Evolutionary conservation across 2,113 vertebrate species (phyloP).

Genomic region (Trinectes maculatus): DNA sequence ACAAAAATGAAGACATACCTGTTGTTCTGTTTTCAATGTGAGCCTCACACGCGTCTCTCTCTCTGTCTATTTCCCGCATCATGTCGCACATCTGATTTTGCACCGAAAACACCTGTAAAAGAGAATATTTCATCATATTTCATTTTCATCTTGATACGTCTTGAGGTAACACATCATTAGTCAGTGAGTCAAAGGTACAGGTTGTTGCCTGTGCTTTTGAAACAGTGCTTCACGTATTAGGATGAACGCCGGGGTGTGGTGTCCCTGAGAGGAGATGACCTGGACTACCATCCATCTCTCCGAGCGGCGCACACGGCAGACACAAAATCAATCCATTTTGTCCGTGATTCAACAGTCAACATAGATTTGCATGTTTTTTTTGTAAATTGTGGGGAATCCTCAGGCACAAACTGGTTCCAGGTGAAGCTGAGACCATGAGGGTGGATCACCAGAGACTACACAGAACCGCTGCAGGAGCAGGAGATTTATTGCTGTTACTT

Average conservation of each 20-base stretch:
- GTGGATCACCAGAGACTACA: slow-evolving; percentile 21
- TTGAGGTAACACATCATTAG: neutral
- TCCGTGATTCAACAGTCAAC: neutral
- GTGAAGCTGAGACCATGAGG: slow-evolving; percentile 6
- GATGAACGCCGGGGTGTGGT: neutral
- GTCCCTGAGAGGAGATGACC: slow-evolving; percentile 9
- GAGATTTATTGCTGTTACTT: slow-evolving; percentile 59
- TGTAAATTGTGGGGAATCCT: neutral
- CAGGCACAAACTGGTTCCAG: neutral
- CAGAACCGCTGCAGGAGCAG: slow-evolving; percentile 5
- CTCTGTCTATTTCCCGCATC: slow-evolving; percentile 60
- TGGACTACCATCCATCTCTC: slow-evolving; percentile 11
- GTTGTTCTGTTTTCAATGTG: slow-evolving; percentile 69
- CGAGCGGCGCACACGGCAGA: neutral
- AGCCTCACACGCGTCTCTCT: slow-evolving; percentile 58
- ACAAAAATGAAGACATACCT: slow-evolving; percentile 54
- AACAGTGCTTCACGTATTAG: neutral
- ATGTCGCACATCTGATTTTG: slow-evolving; percentile 73
- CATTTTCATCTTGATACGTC: neutral
- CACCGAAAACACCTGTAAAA: slow-evolving; percentile 61
- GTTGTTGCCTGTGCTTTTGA: neutral
- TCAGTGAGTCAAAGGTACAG: neutral
- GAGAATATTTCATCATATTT: slow-evolving; percentile 17
- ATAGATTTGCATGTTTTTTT: slow-evolving; percentile 18
- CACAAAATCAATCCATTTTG: slow-evolving; percentile 27